Evolutionary conservation across 37 sponge, comb jelly and placozoan species (phyloP).

Genomic region (Dysidea cf. avara): DNA sequence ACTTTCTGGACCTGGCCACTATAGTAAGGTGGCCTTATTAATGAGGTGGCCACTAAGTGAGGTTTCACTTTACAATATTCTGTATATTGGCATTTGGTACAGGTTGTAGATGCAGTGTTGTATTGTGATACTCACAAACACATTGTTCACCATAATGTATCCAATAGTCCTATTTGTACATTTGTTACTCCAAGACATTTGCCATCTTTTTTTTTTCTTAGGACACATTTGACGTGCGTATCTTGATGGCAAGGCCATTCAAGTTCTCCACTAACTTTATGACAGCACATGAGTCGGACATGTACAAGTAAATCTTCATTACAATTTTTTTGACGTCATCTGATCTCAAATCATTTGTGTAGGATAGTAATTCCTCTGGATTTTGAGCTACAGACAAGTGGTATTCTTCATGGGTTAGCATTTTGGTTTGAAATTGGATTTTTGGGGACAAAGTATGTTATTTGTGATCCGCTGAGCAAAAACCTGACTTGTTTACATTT

Average conservation of each 20-base stretch:
- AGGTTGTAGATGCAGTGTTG: no score
- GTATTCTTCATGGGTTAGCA: slow-evolving; percentile 91
- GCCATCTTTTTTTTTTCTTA: not conserved
- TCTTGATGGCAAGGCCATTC: slow-evolving; percentile 81
- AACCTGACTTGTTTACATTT: no score
- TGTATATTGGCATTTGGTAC: no score
- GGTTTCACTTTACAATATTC: no score
- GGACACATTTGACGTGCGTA: slow-evolving; percentile 92
- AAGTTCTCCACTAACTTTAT: slow-evolving; percentile 81
- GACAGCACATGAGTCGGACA: slow-evolving; percentile 70
- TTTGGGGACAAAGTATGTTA: slow-evolving; percentile 79
- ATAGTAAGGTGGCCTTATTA: no score
- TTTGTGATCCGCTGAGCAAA: not conserved
- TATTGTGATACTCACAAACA: no score
- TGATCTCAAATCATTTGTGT: not conserved
- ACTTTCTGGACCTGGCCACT: no score
- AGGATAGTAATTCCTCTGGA: slow-evolving; percentile 79
- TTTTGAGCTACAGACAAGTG: slow-evolving; percentile 53
- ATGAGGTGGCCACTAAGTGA: no score
- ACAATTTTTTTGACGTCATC: not conserved
- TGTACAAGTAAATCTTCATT: slow-evolving; percentile 57
- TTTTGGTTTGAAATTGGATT: slow-evolving; percentile 99
- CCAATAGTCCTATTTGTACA: no score
- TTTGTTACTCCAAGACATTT: no score
- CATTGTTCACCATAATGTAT: no score